Percentiles rank a stretch among this genome's conserved stretches.
Conservation (phyloP, 2,797 vertebrate species). For the Falco biarmicus region DNA sequence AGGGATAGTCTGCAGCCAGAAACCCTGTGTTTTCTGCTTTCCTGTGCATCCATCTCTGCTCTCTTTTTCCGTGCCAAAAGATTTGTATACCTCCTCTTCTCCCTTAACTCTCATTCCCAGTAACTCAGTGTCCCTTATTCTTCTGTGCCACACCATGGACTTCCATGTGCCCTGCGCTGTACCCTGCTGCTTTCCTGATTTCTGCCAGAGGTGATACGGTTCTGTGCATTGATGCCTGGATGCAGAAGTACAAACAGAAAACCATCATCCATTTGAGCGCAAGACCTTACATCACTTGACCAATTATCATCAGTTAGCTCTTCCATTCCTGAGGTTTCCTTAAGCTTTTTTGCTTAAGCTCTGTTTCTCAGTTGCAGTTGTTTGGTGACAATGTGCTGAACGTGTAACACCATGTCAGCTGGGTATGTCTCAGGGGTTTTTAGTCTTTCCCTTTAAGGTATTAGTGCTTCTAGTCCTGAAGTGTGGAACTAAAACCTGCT, state of each 20-base stretch:
- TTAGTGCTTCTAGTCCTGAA: neutral
- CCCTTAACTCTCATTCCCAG: neutral
- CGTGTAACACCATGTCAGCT: rapidly evolving
- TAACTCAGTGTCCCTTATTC: neutral
- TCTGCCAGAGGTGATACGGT: neutral
- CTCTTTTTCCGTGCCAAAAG: neutral
- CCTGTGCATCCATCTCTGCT: neutral
- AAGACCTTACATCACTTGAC: neutral
- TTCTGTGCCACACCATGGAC: neutral
- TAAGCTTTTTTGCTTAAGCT: neutral
- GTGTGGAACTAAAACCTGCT: neutral
- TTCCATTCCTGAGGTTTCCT: neutral
- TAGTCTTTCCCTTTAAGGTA: neutral
- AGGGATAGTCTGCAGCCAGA: neutral
- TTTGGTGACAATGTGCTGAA: neutral
- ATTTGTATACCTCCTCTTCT: neutral
- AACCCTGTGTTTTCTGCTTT: neutral
- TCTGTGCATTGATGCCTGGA: neutral
- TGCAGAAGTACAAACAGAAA: neutral
- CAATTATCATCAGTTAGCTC: neutral
- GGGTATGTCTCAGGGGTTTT: neutral
- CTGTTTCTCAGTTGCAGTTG: neutral
- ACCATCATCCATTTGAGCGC: neutral
- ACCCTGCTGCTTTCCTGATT: neutral
- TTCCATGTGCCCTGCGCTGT: neutral